Percentiles rank a stretch among this genome's conserved stretches.
phyloP scores from a whole-genome alignment of 1,140 invertebrate genomes.

The Heliconius melpomene region DNA sequence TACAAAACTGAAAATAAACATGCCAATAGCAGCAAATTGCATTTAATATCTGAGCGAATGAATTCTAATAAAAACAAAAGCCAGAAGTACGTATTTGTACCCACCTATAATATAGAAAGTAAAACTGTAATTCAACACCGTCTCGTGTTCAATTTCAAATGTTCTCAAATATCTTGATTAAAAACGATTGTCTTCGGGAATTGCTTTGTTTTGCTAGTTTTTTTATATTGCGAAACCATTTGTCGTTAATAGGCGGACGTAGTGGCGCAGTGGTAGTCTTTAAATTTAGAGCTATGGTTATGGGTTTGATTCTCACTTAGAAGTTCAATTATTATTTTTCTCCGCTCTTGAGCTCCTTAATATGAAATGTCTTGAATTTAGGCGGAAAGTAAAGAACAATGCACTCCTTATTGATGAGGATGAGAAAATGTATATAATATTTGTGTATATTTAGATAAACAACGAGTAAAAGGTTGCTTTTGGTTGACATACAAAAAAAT shows the following conservation, averaged over 20 bases:
- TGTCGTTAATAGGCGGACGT: not conserved
- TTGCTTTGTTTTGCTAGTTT: conserved; percentile 36
- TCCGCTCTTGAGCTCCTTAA: too few species aligned
- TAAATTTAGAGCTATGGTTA: too few species aligned
- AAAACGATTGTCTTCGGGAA: conserved; percentile 50
- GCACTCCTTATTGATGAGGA: too few species aligned
- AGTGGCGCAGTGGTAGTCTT: too few species aligned
- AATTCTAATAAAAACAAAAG: conserved; percentile 23
- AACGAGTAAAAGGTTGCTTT: not conserved
- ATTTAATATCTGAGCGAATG: conserved; percentile 14
- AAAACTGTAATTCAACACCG: conserved; percentile 37
- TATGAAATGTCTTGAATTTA: too few species aligned
- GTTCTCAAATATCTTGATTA: conserved; percentile 56
- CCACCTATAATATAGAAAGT: conserved; percentile 3
- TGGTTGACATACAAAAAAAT: not conserved
- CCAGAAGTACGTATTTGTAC: conserved; percentile 6
- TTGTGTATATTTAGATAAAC: too few species aligned
- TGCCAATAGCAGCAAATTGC: not conserved
- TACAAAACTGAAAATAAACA: not conserved
- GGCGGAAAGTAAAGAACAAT: too few species aligned
- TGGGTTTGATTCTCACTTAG: too few species aligned
- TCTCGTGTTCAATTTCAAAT: conserved; percentile 42
- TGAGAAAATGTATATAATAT: too few species aligned
- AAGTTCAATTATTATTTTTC: too few species aligned
- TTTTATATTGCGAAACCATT: conserved; percentile 40